Conservation (phyloP, 2,888 invertebrate genomes). For the Oxycera nigricornis region DNA sequence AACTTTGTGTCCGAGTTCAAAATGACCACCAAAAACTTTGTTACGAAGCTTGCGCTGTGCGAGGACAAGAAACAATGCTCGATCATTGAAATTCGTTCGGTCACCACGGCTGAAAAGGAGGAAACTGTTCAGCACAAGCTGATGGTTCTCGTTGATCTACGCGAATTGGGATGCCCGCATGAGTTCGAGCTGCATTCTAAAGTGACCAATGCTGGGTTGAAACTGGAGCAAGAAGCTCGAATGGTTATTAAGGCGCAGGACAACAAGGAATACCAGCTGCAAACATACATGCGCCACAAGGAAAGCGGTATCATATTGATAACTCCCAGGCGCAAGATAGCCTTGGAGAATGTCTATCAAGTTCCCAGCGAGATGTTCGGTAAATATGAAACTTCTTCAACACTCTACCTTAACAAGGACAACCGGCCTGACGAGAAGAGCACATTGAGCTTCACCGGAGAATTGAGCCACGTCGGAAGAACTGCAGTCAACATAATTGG, state of each 20-base stretch:
- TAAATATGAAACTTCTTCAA: conserved; percentile 69
- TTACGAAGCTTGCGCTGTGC: conserved; percentile 74
- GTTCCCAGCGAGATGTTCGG: conserved; percentile 66
- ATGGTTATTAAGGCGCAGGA: conserved; percentile 74
- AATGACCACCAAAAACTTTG: conserved; percentile 75
- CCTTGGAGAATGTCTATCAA: conserved; percentile 67
- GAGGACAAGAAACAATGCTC: conserved; percentile 82
- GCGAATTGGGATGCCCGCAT: conserved; percentile 76
- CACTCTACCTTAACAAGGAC: conserved; percentile 75
- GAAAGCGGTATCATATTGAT: conserved; percentile 70
- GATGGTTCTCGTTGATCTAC: conserved; percentile 73
- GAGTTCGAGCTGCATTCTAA: conserved; percentile 76
- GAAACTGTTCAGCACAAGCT: conserved; percentile 67
- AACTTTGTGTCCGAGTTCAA: conserved; percentile 76
- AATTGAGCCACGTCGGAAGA: conserved; percentile 64
- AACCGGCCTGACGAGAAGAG: conserved; percentile 74
- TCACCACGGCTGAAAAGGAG: conserved; percentile 51
- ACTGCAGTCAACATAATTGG: conserved; percentile 64
- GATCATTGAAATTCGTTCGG: conserved; percentile 67
- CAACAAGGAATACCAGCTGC: conserved; percentile 75
- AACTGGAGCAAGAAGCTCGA: conserved; percentile 72
- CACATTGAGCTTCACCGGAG: conserved; percentile 65
- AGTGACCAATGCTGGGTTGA: conserved; percentile 66
- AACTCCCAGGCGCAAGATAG: conserved; percentile 73
- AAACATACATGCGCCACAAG: conserved; percentile 70